Conservation (phyloP, 2,113 vertebrate genomes). For the Camelus dromedarius region DNA sequence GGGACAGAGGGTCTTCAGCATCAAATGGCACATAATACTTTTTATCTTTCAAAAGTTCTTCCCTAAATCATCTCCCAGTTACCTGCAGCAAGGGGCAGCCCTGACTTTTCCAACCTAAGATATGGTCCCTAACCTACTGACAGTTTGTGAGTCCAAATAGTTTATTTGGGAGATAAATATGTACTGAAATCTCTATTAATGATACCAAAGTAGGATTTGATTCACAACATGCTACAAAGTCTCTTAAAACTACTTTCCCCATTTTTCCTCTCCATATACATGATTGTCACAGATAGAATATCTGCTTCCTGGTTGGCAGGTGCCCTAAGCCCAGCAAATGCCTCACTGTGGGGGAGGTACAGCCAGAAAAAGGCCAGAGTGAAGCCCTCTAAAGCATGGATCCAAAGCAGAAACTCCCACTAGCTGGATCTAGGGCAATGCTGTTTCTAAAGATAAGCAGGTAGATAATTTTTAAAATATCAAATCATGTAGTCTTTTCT, state of each 20-base stretch:
- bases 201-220: background rate
- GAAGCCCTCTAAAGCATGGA: background rate
- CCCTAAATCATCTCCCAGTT: background rate
- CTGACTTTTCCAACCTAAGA: background rate
- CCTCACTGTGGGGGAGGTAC: background rate
- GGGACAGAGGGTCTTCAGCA: background rate
- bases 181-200: background rate
- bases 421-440: background rate
- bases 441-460: background rate
- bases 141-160: background rate
- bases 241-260: background rate
- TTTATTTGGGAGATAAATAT: background rate
- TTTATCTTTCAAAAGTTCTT: background rate
- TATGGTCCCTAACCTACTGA: background rate
- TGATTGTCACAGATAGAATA: background rate
- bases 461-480: background rate
- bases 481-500: background rate
- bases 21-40: background rate
- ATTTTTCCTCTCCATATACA: background rate
- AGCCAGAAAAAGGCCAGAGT: background rate
- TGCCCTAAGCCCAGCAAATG: background rate
- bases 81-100: background rate
- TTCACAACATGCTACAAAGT: background rate
- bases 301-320: background rate
- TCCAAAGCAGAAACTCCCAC: background rate